These are phyloP conservation scores for Drosophila helvetica DNA, from an alignment of 2,888 invertebrate species.

Conservation along the genomic window DNA sequence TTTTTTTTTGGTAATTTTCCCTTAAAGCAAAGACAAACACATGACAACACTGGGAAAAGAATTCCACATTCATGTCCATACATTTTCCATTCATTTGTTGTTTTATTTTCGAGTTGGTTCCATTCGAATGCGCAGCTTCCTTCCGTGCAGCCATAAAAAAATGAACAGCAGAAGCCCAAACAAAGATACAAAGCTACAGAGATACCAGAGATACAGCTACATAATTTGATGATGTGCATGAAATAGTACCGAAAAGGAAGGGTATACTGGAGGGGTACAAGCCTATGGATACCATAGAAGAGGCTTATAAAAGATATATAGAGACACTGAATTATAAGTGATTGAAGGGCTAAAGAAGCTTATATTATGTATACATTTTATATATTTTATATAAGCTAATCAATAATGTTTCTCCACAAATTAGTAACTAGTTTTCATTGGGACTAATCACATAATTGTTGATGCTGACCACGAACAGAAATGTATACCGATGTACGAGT, in stretches of 20 bases:
- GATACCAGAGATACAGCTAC: slow-evolving; percentile 17
- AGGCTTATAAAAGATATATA: too few relatives aligned
- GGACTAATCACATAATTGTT: too few relatives aligned
- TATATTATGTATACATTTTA: too few relatives aligned
- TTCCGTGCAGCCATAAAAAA: slow-evolving; percentile 63
- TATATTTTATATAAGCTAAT: too few relatives aligned
- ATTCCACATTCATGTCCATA: slow-evolving; percentile 33
- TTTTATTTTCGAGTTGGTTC: slow-evolving; percentile 43
- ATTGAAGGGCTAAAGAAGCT: too few relatives aligned
- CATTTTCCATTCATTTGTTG: slow-evolving; percentile 17
- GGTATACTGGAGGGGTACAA: background rate
- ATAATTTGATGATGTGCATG: slow-evolving; percentile 26
- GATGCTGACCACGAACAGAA: too few relatives aligned
- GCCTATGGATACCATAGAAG: too few relatives aligned
- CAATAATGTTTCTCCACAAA: too few relatives aligned
- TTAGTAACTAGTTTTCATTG: too few relatives aligned
- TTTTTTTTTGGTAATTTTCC: background rate
- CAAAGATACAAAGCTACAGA: slow-evolving; percentile 10
- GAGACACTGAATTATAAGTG: too few relatives aligned
- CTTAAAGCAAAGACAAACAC: background rate
- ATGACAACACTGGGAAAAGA: slow-evolving; percentile 32
- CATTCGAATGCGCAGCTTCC: slow-evolving; percentile 63
- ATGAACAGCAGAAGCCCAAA: slow-evolving; percentile 16
- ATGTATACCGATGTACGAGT: too few relatives aligned
- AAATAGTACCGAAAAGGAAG: slow-evolving; percentile 2